Percentiles rank a stretch among this genome's conserved stretches.
Conservation (phyloP, 2,888 invertebrate genomes). For the Odontocolon sp. region DNA sequence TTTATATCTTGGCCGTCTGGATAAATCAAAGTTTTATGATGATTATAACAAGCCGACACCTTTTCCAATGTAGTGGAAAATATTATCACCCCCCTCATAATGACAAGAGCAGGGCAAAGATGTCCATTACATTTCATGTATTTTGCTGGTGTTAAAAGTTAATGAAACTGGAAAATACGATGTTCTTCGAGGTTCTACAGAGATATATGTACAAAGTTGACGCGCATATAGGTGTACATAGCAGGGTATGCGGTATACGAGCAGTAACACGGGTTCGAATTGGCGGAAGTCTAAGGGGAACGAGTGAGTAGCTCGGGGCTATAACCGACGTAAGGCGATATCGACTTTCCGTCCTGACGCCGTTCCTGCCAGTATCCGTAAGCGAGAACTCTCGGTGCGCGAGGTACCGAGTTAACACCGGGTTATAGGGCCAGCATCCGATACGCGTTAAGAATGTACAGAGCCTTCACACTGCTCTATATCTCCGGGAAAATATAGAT, state of each 20-base stretch:
- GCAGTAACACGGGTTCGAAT: slow-evolving; percentile 40
- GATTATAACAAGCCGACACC: slow-evolving; percentile 19
- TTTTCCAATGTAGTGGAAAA: slow-evolving; percentile 9
- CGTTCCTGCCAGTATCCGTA: slow-evolving; percentile 9
- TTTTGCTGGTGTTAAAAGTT: slow-evolving; percentile 42
- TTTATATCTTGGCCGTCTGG: neutral
- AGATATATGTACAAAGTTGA: neutral
- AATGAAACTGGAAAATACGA: slow-evolving; percentile 41
- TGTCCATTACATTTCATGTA: slow-evolving; percentile 32
- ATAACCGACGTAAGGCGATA: slow-evolving; percentile 58
- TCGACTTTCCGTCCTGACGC: slow-evolving; percentile 57
- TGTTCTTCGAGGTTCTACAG: slow-evolving; percentile 4
- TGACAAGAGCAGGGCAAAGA: neutral
- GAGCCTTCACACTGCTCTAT: slow-evolving; percentile 10
- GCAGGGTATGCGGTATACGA: slow-evolving; percentile 20
- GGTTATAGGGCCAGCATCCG: slow-evolving; percentile 44
- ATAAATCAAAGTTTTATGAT: slow-evolving; percentile 34
- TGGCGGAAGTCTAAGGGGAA: slow-evolving; percentile 42
- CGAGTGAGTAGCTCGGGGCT: slow-evolving; percentile 33
- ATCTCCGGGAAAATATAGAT: slow-evolving; percentile 26
- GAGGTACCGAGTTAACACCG: slow-evolving; percentile 21
- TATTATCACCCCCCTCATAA: too few relatives aligned
- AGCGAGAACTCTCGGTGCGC: neutral
- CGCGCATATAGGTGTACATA: neutral
- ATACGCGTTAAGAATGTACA: slow-evolving; percentile 45